phyloP scores from a whole-genome alignment of 2,888 invertebrate genomes.

The Atrina japonica region DNA sequence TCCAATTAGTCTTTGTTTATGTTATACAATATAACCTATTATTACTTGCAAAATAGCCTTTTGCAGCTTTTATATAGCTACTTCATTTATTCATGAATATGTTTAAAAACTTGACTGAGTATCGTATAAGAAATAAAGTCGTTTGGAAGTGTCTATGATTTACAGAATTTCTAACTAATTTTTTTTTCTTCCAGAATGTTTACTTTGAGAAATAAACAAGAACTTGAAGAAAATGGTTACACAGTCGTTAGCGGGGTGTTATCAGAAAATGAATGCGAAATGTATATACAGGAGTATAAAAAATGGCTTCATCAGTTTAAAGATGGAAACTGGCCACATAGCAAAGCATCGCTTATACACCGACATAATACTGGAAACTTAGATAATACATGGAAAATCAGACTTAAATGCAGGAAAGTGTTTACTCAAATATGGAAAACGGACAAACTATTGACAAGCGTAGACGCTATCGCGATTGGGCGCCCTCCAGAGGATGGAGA shows the following conservation, averaged over 20 bases:
- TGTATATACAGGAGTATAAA: conserved; percentile 54
- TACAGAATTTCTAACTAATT: too few species aligned
- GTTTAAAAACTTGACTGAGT: too few species aligned
- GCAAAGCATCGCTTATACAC: conserved; percentile 65
- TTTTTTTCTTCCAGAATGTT: too few species aligned
- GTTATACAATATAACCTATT: too few species aligned
- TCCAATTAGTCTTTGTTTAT: too few species aligned
- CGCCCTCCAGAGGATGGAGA: conserved; percentile 72
- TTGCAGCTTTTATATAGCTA: too few species aligned
- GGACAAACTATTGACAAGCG: conserved; percentile 68
- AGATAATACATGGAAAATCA: conserved; percentile 67
- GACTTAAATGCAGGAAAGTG: conserved; percentile 66
- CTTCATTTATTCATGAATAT: too few species aligned
- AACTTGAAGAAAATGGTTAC: conserved; percentile 62
- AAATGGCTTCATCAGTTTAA: conserved; percentile 64
- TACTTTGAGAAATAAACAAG: conserved; percentile 42
- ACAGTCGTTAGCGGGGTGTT: conserved; percentile 64
- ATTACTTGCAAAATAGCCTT: too few species aligned
- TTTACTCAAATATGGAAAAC: conserved; percentile 74
- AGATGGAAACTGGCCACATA: conserved; percentile 57
- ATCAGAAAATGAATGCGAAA: conserved; percentile 57
- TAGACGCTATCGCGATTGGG: conserved; percentile 74
- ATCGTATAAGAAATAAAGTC: too few species aligned
- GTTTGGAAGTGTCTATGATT: too few species aligned
- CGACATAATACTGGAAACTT: conserved; percentile 67